Evolutionary conservation across 1,140 invertebrate genomes (phyloP).

Genomic region (Liolophura sinensis): DNA sequence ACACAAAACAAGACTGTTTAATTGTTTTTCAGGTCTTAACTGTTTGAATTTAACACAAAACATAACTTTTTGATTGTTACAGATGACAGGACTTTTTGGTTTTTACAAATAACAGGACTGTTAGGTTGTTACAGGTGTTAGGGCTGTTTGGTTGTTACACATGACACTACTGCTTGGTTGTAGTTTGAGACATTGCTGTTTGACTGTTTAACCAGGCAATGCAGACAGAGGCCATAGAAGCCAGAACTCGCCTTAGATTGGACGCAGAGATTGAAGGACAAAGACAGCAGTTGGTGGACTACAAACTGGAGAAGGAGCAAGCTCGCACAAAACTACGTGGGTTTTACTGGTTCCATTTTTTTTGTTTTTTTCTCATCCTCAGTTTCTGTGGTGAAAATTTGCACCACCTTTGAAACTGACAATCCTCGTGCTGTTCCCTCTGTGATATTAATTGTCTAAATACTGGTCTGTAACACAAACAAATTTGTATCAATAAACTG

Average conservation of each 20-base stretch:
- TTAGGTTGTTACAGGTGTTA: background rate
- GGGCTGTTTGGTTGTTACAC: background rate
- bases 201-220: constrained; percentile 31
- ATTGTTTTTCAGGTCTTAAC: no score
- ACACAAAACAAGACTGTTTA: no score
- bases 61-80: constrained; percentile 4
- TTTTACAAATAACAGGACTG: background rate
- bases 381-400: background rate
- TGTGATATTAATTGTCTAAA: no score
- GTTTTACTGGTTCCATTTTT: no score
- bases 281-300: constrained; percentile 35
- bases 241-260: constrained; percentile 43
- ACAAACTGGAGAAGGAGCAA: constrained; percentile 37
- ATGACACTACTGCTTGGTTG: background rate
- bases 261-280: constrained; percentile 43
- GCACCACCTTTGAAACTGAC: background rate
- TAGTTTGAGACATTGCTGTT: background rate
- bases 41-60: background rate
- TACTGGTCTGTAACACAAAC: no score
- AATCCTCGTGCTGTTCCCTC: no score
- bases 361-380: background rate
- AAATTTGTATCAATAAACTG: no score
- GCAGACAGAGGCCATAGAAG: constrained; percentile 49
- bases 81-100: background rate
- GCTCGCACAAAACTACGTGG: constrained; percentile 32